A percentile compares a stretch with the other conserved stretches of the same genome.
Evolutionary conservation across 1,140 invertebrate species (phyloP).

Genomic region (Lepidurus apus): DNA sequence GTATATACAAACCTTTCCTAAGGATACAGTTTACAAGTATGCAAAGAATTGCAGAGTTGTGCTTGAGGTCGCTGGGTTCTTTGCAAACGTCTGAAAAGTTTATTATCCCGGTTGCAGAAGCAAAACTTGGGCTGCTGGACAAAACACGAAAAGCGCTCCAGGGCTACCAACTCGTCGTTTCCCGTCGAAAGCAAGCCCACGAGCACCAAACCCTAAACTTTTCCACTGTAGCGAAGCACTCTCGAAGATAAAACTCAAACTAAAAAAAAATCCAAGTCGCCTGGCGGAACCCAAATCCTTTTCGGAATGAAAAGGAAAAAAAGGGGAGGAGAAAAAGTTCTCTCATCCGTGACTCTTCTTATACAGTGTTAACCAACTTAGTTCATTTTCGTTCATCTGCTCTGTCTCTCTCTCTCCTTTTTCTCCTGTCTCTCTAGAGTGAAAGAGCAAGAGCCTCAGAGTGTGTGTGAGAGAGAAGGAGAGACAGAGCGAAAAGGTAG

Average conservation of each 20-base stretch:
- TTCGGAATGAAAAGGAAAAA: not conserved
- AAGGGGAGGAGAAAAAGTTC: constrained; percentile 5
- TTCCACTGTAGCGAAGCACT: not conserved
- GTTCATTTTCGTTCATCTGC: not conserved
- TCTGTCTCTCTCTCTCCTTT: not conserved
- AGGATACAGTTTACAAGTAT: not conserved
- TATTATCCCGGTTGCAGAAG: constrained; percentile 3
- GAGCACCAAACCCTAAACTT: not conserved
- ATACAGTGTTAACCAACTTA: not conserved
- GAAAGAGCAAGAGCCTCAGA: too few relatives aligned
- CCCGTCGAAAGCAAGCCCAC: not conserved
- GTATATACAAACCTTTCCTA: not conserved
- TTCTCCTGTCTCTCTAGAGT: too few relatives aligned
- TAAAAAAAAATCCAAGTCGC: not conserved
- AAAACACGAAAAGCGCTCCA: constrained; percentile 4
- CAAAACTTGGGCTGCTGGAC: not conserved
- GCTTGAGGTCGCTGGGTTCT: not conserved
- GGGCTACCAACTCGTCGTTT: not conserved
- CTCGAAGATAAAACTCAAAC: not conserved
- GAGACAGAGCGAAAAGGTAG: not conserved
- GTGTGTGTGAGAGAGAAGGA: too few relatives aligned
- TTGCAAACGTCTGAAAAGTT: not conserved
- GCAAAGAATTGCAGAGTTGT: not conserved
- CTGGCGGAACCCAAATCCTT: constrained; percentile 3
- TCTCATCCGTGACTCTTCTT: not conserved